Conservation (phyloP, 2,888 invertebrate species). For the Stenolophus ochropezus region DNA sequence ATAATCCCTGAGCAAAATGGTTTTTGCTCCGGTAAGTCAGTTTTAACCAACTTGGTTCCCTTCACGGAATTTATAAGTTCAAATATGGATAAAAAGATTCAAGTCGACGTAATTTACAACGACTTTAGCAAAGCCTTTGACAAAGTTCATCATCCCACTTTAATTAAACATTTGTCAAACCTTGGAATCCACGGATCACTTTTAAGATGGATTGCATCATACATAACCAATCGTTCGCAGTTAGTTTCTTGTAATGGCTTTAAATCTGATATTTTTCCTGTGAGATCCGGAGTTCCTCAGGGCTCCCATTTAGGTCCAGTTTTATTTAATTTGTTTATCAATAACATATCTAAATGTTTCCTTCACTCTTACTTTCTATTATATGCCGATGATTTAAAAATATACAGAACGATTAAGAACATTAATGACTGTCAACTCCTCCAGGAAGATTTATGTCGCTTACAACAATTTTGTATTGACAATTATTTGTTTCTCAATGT, state of each 20-base stretch:
- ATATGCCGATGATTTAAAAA: constrained; percentile 14
- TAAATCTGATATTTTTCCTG: constrained; percentile 45
- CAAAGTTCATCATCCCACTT: constrained; percentile 61
- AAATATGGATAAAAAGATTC: constrained; percentile 46
- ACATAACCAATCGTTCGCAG: constrained; percentile 59
- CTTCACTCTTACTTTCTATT: neutral
- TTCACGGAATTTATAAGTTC: constrained; percentile 53
- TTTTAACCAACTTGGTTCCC: constrained; percentile 61
- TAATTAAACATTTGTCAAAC: constrained; percentile 57
- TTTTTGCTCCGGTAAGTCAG: constrained; percentile 53
- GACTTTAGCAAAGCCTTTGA: constrained; percentile 64
- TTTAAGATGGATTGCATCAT: constrained; percentile 61
- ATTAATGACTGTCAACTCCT: neutral
- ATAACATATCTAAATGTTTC: neutral
- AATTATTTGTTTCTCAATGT: neutral
- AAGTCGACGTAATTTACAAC: constrained; percentile 62
- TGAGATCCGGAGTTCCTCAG: constrained; percentile 62
- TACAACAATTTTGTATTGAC: neutral
- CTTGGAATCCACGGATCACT: constrained; percentile 60
- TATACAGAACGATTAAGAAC: neutral
- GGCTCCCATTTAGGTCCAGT: constrained; percentile 61
- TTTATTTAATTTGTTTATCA: constrained; percentile 58
- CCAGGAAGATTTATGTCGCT: neutral
- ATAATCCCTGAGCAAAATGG: constrained; percentile 60
- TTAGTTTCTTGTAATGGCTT: constrained; percentile 55